These are phyloP conservation scores for Phasianus colchicus DNA, from an alignment of 2,113 vertebrate genomes.

Conservation along the genomic window DNA sequence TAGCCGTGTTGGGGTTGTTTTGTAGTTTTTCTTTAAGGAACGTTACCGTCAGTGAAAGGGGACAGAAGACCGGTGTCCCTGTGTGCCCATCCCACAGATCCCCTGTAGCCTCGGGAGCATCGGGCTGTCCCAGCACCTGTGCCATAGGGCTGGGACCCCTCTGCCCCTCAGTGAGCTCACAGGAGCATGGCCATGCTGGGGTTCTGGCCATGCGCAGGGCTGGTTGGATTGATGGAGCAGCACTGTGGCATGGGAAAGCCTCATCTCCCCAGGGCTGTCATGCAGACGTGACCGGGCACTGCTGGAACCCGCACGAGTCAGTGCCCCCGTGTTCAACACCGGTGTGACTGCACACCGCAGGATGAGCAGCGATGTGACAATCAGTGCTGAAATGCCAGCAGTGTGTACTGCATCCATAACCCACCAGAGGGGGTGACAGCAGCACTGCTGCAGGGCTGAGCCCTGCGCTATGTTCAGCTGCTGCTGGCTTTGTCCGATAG, in stretches of 20 bases:
- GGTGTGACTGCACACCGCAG: accelerated
- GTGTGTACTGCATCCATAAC: not conserved
- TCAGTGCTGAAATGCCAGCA: not conserved
- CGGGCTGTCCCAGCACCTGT: accelerated
- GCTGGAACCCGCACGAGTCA: not conserved
- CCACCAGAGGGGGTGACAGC: conserved; percentile 42
- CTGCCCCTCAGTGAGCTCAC: not conserved
- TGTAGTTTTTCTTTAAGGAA: conserved; percentile 63
- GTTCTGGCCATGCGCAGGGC: accelerated
- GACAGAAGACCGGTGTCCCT: not conserved
- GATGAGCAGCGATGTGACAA: not conserved
- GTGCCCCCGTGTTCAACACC: not conserved
- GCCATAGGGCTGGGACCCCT: accelerated
- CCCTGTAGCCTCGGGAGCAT: not conserved
- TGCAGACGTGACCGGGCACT: not conserved
- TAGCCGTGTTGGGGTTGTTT: conserved; percentile 41
- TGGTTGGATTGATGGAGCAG: not conserved
- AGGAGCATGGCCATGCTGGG: accelerated
- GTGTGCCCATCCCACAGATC: not conserved
- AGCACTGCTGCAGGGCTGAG: not conserved
- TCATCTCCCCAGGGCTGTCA: not conserved
- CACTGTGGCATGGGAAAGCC: not conserved
- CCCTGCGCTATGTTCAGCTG: not conserved
- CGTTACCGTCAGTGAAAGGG: conserved; percentile 23
- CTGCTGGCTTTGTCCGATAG: not conserved